phyloP scores from a whole-genome alignment of 2,888 invertebrate species.

The Amphipoea oculea region DNA sequence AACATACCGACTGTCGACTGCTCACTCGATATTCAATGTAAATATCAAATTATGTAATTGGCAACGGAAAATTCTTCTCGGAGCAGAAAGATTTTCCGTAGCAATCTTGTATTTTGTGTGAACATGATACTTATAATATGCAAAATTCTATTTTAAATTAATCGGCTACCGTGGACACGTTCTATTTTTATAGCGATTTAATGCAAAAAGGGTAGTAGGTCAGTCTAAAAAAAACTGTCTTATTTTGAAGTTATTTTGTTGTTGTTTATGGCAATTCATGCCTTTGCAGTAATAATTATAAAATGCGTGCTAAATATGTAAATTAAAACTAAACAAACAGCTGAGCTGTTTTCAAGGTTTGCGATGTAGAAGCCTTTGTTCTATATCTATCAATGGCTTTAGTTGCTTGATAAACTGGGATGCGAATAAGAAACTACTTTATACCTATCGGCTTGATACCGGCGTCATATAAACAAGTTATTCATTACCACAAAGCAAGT shows the following conservation, averaged over 20 bases:
- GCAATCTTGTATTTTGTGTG: neutral
- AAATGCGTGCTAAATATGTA: slow-evolving; percentile 48
- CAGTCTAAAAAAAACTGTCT: neutral
- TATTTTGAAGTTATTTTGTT: slow-evolving; percentile 20
- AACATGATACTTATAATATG: neutral
- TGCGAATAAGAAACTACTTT: slow-evolving; percentile 32
- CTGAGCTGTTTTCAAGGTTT: slow-evolving; percentile 56
- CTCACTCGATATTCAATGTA: slow-evolving; percentile 89
- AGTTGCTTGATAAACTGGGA: slow-evolving; percentile 16
- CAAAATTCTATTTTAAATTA: slow-evolving; percentile 16
- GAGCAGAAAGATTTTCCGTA: slow-evolving; percentile 27
- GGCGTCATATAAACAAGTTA: slow-evolving; percentile 44
- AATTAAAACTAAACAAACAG: slow-evolving; percentile 50
- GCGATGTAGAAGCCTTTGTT: slow-evolving; percentile 41
- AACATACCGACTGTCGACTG: slow-evolving; percentile 83
- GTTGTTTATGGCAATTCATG: slow-evolving; percentile 31
- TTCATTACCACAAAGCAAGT: slow-evolving; percentile 39
- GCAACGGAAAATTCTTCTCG: slow-evolving; percentile 17
- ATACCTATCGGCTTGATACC: slow-evolving; percentile 23
- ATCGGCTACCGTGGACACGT: neutral
- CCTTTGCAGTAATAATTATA: slow-evolving; percentile 26
- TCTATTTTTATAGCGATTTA: slow-evolving; percentile 27
- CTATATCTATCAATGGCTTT: slow-evolving; percentile 33
- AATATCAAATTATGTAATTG: slow-evolving; percentile 68
- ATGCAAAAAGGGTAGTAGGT: neutral